Conservation (phyloP, 2,113 vertebrate species). For the Laticauda colubrina region DNA sequence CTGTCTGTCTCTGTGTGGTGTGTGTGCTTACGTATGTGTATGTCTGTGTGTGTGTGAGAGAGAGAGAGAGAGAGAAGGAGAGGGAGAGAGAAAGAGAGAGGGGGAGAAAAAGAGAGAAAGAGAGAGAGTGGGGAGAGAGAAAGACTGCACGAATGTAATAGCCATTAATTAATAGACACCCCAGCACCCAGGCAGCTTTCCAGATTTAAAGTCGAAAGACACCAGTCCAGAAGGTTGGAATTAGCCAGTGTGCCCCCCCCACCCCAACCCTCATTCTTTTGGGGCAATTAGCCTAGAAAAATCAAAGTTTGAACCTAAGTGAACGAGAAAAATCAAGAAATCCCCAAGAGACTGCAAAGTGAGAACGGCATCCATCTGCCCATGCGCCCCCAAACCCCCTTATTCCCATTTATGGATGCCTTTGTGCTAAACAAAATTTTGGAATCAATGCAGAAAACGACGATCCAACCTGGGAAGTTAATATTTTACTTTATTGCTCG, state of each 20-base stretch:
- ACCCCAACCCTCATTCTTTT: background rate
- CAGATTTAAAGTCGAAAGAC: background rate
- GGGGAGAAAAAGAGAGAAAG: too few species aligned
- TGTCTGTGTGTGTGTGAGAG: too few species aligned
- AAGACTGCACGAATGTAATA: background rate
- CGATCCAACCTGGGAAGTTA: background rate
- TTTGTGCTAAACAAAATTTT: background rate
- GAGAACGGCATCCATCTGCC: too few species aligned
- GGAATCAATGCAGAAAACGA: background rate
- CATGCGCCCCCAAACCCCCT: background rate
- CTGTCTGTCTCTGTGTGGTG: too few species aligned
- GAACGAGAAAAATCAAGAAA: background rate
- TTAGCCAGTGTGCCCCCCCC: background rate
- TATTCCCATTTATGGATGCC: background rate
- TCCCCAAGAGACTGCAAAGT: background rate
- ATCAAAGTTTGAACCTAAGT: background rate
- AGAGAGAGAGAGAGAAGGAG: too few species aligned
- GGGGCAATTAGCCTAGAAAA: background rate
- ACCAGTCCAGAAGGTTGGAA: background rate
- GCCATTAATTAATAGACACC: background rate
- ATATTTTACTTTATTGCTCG: background rate
- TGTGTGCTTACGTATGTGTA: too few species aligned
- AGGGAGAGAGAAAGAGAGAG: too few species aligned
- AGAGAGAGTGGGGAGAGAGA: too few species aligned
- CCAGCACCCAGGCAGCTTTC: too few species aligned